These are phyloP conservation scores for Thysanoteuthis rhombus DNA, from an alignment of 2,888 invertebrate species.

Conservation along the genomic window DNA sequence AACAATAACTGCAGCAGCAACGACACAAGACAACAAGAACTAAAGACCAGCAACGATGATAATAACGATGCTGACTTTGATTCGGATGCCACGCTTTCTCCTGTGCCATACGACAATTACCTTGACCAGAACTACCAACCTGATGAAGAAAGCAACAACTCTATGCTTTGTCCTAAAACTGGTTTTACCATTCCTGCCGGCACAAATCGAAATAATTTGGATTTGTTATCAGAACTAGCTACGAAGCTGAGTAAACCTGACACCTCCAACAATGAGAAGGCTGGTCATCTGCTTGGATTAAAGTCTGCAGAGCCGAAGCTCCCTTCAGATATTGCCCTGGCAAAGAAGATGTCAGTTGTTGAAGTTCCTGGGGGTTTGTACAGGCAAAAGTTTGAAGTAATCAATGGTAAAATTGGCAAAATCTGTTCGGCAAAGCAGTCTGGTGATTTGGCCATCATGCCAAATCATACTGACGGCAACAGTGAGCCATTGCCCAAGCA, in stretches of 20 bases:
- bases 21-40: background rate
- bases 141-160: background rate
- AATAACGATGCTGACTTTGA: background rate
- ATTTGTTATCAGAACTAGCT: slow-evolving; percentile 22
- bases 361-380: slow-evolving; percentile 1
- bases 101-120: background rate
- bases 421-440: background rate
- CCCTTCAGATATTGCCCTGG: background rate
- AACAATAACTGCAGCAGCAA: background rate
- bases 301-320: background rate
- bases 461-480: background rate
- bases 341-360: background rate
- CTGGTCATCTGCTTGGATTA: background rate
- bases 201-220: slow-evolving; percentile 17
- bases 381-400: slow-evolving; percentile 23
- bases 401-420: slow-evolving; percentile 1
- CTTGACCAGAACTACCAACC: background rate
- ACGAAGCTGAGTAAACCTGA: background rate
- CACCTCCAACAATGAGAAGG: background rate
- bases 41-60: background rate
- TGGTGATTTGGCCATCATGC: background rate
- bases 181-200: background rate
- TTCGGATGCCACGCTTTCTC: slow-evolving; percentile 22
- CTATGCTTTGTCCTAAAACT: slow-evolving; percentile 18
- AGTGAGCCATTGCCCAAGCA: background rate